phyloP scores from a whole-genome alignment of 2,113 vertebrate genomes.

The Poicephalus gulielmi region DNA sequence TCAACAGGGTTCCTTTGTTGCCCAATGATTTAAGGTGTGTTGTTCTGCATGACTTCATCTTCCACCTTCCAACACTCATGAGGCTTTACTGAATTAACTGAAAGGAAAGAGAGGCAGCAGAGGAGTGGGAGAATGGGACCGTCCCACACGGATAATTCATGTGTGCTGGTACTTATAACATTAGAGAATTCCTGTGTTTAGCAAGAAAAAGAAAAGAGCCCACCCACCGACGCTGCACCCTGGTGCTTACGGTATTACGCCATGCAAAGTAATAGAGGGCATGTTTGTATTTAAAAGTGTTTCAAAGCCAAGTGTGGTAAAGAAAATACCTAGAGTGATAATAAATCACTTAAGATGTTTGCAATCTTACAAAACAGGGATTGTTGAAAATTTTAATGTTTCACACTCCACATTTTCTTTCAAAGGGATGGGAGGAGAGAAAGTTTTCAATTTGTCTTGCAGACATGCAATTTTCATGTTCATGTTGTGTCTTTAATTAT shows the following conservation, averaged over 20 bases:
- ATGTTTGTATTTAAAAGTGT: constrained; percentile 27
- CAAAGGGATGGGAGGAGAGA: not conserved
- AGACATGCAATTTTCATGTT: not conserved
- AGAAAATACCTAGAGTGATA: constrained; percentile 37
- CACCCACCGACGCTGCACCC: not conserved
- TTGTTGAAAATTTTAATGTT: not conserved
- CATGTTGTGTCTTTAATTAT: not conserved
- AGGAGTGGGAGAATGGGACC: not conserved
- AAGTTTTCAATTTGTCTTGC: not conserved
- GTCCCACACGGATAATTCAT: not conserved
- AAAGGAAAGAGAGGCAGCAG: not conserved
- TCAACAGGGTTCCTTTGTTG: constrained; percentile 38
- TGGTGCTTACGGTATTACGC: not conserved
- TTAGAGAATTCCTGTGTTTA: not conserved
- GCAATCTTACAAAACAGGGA: not conserved
- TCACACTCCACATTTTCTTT: not conserved
- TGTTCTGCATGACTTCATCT: constrained; percentile 44
- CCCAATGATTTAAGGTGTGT: constrained; percentile 31
- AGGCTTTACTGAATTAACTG: constrained; percentile 16
- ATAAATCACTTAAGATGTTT: constrained; percentile 46
- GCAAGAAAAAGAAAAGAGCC: constrained; percentile 21
- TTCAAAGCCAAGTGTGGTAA: constrained; percentile 49
- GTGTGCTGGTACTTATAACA: not conserved
- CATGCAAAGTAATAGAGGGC: not conserved
- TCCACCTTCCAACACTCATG: not conserved